Percentiles rank a stretch among this genome's conserved stretches.
Conservation (phyloP, 2,888 invertebrate species). For the Drosophila kuntzei region DNA sequence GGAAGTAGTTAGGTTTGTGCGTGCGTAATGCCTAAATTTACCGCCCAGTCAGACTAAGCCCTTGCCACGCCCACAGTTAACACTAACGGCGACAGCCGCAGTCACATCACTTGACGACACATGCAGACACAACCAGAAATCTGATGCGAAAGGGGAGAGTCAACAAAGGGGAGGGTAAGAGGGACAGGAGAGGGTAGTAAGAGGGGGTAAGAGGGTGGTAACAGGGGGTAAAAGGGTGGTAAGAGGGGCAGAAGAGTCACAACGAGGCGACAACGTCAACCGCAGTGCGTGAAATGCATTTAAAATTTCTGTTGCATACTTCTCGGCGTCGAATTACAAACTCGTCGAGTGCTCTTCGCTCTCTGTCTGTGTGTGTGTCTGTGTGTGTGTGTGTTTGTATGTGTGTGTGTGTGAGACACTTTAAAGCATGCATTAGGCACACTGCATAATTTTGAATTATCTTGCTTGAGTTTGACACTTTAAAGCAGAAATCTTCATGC, state of each 20-base stretch:
- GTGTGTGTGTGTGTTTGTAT: conserved; percentile 18
- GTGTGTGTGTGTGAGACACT: conserved; percentile 34
- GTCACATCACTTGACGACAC: conserved; percentile 64
- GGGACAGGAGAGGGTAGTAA: neutral
- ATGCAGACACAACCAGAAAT: conserved; percentile 29
- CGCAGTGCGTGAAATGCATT: conserved; percentile 75
- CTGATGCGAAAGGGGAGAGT: neutral
- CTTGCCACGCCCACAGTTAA: conserved; percentile 43
- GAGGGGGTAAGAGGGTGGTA: neutral
- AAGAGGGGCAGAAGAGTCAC: neutral
- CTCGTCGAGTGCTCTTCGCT: conserved; percentile 53
- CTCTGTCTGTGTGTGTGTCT: conserved; percentile 27
- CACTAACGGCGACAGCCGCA: conserved; percentile 47
- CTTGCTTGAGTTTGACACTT: too few species aligned
- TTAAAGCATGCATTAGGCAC: conserved; percentile 40
- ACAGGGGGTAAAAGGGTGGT: neutral
- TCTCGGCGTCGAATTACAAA: conserved; percentile 67
- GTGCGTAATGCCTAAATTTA: conserved; percentile 49
- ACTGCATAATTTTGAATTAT: neutral
- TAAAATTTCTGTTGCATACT: conserved; percentile 72
- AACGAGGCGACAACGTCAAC: conserved; percentile 49
- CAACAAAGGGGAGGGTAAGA: neutral
- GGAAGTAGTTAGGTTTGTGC: neutral
- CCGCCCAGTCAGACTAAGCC: conserved; percentile 7
- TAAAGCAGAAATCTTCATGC: too few species aligned